phyloP scores from a whole-genome alignment of 2,113 vertebrate genomes.

The Ibidorhyncha struthersii region DNA sequence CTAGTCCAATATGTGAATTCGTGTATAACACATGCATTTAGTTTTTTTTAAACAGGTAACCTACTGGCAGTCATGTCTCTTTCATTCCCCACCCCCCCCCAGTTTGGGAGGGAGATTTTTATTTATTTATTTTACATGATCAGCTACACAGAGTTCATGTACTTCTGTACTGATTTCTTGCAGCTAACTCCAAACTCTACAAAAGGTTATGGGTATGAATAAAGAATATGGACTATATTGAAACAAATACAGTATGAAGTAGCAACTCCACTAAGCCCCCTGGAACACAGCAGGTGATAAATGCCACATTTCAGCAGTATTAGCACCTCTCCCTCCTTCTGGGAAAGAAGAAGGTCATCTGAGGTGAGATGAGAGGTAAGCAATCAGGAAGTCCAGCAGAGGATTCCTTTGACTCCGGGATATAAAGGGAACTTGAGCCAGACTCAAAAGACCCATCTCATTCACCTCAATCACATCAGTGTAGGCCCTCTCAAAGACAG shows the following conservation, averaged over 20 bases:
- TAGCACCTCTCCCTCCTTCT: background rate
- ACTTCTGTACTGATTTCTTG: background rate
- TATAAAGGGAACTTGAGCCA: background rate
- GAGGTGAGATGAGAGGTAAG: background rate
- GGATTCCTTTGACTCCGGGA: background rate
- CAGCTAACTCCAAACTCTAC: background rate
- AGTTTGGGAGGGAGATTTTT: background rate
- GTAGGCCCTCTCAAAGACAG: background rate
- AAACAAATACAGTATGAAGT: background rate
- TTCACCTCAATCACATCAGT: background rate
- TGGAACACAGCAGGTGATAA: background rate
- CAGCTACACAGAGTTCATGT: background rate
- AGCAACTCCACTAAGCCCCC: background rate
- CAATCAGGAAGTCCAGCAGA: background rate
- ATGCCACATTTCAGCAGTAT: background rate
- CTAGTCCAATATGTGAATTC: background rate
- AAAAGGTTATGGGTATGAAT: background rate
- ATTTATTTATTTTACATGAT: background rate
- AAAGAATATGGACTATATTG: background rate
- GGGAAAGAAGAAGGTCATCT: background rate
- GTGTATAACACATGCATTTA: background rate
- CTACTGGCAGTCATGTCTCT: background rate
- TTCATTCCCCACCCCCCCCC: rapidly evolving
- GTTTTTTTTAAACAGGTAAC: background rate
- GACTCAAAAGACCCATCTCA: background rate